phyloP scores from a whole-genome alignment of 1,140 invertebrate genomes.

The Lasioglossum baleicum region DNA sequence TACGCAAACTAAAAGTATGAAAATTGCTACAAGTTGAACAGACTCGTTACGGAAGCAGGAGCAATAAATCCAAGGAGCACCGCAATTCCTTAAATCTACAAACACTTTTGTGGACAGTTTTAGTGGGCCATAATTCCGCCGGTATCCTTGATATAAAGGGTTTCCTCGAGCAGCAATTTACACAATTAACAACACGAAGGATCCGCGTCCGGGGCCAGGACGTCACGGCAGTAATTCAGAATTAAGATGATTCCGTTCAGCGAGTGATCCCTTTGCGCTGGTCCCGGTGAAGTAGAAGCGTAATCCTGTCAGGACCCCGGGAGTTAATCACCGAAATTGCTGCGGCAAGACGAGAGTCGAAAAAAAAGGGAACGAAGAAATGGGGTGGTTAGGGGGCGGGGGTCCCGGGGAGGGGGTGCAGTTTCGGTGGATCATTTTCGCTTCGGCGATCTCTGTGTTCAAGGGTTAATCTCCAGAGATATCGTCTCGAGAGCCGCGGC shows the following conservation, averaged over 20 bases:
- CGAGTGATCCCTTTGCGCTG: not conserved
- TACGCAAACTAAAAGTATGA: too few relatives aligned
- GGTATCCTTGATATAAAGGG: not conserved
- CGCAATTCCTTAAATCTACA: too few relatives aligned
- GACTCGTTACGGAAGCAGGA: too few relatives aligned
- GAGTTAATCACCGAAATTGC: constrained; percentile 47
- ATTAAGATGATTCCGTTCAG: constrained; percentile 7
- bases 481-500: constrained; percentile 40
- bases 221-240: constrained; percentile 30
- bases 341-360: constrained; percentile 2
- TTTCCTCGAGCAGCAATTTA: not conserved
- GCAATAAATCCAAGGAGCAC: too few relatives aligned
- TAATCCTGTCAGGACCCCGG: constrained; percentile 16
- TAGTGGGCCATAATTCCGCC: not conserved
- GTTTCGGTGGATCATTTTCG: constrained; percentile 42
- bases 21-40: too few relatives aligned
- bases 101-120: not conserved
- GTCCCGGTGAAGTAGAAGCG: constrained; percentile 10
- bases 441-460: constrained; percentile 29
- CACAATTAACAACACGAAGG: not conserved
- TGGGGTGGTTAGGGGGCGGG: too few relatives aligned
- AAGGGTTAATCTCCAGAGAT: constrained; percentile 55
- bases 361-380: not conserved
- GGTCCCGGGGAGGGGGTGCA: not conserved
- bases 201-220: not conserved